phyloP scores from a whole-genome alignment of 2,888 invertebrate genomes.

The Himalopsyche kuldschensis region DNA sequence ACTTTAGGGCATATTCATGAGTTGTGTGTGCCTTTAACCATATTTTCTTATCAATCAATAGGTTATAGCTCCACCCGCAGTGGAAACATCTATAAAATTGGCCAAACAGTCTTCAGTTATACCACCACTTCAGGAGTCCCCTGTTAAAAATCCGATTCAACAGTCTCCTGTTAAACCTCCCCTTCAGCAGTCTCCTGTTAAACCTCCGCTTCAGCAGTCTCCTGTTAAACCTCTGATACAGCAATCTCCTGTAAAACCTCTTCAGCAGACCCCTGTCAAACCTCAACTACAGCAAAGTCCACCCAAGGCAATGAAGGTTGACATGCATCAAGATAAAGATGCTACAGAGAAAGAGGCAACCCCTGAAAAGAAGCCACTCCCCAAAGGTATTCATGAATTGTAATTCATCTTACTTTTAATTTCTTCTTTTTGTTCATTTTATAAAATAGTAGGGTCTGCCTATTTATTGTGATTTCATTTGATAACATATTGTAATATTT shows the following conservation, averaged over 20 bases:
- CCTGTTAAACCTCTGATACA: neutral
- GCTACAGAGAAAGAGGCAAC: neutral
- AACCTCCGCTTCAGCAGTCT: slow-evolving; percentile 4
- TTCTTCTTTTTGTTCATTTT: too few species aligned
- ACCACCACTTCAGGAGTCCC: neutral
- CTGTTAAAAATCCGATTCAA: slow-evolving; percentile 7
- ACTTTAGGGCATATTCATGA: too few species aligned
- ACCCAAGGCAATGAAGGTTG: neutral
- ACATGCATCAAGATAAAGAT: neutral
- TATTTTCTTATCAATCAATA: neutral
- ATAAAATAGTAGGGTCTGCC: too few species aligned
- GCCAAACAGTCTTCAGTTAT: neutral
- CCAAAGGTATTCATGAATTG: neutral
- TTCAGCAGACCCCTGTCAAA: slow-evolving; percentile 21
- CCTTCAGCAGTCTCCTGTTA: slow-evolving; percentile 2
- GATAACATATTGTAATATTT: too few species aligned
- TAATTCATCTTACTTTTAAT: too few species aligned
- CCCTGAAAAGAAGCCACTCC: neutral
- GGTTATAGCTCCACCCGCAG: neutral
- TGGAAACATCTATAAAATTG: neutral
- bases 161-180: slow-evolving; percentile 13
- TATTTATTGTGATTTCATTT: too few species aligned
- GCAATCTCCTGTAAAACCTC: slow-evolving; percentile 26
- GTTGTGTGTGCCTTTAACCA: too few species aligned
- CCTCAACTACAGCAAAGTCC: neutral